phyloP scores from a whole-genome alignment of 35 echinoderm and acorn worm species.

The Amphiura filiformis region DNA sequence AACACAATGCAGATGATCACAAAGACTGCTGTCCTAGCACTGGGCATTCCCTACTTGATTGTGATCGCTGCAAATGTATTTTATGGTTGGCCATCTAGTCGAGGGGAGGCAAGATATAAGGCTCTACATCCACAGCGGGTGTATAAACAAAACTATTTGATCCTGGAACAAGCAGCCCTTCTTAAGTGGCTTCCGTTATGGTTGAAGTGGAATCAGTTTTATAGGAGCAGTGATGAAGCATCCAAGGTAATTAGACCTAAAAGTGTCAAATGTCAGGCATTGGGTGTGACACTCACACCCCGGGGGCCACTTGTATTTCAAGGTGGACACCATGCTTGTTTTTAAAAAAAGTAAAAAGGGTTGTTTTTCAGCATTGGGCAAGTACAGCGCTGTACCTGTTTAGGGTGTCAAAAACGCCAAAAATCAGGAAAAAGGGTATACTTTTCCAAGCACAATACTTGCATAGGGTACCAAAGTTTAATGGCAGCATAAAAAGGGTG shows the following conservation, averaged over 20 bases:
- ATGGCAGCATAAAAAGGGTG: too few relatives aligned
- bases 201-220: conserved; percentile 19
- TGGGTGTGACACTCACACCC: too few relatives aligned
- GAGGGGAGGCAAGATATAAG: conserved; percentile 17
- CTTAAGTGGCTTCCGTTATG: conserved; percentile 43
- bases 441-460: too few relatives aligned
- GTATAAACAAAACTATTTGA: conserved; percentile 42
- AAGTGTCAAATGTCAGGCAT: too few relatives aligned
- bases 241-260: conserved; percentile 64
- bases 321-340: too few relatives aligned
- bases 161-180: conserved; percentile 33
- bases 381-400: too few relatives aligned
- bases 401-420: too few relatives aligned
- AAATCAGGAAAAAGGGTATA: too few relatives aligned
- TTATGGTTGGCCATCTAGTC: conserved; percentile 52
- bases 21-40: not conserved
- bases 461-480: too few relatives aligned
- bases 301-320: too few relatives aligned
- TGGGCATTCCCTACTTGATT: conserved; percentile 58
- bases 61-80: conserved; percentile 28
- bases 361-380: too few relatives aligned
- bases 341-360: too few relatives aligned
- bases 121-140: conserved; percentile 58
- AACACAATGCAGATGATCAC: not conserved
- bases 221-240: conserved; percentile 21